These are phyloP conservation scores for Phrynosoma platyrhinos DNA, from an alignment of 2,113 vertebrate species.

Conservation along the genomic window DNA sequence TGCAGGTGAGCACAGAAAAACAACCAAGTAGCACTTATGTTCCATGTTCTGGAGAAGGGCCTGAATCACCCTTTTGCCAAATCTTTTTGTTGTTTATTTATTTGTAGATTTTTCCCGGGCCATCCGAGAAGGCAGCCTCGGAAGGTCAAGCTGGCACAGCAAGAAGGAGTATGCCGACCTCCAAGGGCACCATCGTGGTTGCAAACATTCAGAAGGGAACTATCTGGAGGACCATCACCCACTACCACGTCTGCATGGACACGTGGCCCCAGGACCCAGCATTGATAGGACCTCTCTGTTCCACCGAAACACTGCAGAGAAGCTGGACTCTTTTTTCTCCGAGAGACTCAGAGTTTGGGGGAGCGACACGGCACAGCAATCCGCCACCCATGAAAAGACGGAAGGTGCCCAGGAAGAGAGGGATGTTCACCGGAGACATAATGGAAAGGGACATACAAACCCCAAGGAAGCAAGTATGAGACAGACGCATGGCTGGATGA, in stretches of 20 bases:
- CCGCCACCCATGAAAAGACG: not conserved
- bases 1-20: not conserved
- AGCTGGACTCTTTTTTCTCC: conserved; percentile 10
- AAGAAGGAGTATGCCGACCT: too few species aligned
- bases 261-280: not conserved
- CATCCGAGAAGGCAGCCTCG: not conserved
- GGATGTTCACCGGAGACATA: not conserved
- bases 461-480: not conserved
- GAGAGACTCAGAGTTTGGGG: not conserved
- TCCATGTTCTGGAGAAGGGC: too few species aligned
- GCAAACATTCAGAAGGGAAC: not conserved
- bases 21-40: too few species aligned
- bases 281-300: conserved; percentile 24
- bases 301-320: conserved; percentile 1
- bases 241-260: not conserved
- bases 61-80: not conserved
- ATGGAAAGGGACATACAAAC: not conserved
- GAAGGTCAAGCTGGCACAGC: not conserved
- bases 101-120: conserved; percentile 1
- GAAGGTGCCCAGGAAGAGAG: not conserved
- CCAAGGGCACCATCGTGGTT: not conserved
- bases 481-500: not conserved
- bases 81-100: not conserved
- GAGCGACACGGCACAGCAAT: not conserved
- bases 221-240: not conserved